These are phyloP conservation scores for Brachionus calyciflorus DNA, from an alignment of 1,140 invertebrate species.

Conservation along the genomic window DNA sequence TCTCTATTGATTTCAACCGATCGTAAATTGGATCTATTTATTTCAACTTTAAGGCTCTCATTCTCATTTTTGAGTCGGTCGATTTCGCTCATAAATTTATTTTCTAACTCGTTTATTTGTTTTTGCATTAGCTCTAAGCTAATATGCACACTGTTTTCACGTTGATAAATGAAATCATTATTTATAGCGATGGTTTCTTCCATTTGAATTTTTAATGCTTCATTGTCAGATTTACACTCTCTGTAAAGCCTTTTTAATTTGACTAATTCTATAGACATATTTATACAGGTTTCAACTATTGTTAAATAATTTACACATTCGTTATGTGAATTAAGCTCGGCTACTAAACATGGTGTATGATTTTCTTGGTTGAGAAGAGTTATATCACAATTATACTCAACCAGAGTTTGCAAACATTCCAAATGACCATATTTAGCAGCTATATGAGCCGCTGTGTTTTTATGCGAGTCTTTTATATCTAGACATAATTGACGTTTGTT, in stretches of 20 bases:
- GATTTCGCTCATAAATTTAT: neutral
- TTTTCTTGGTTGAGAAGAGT: constrained; percentile 3
- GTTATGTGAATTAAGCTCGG: constrained; percentile 5
- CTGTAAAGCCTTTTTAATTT: neutral
- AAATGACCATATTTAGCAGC: constrained; percentile 45
- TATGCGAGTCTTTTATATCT: constrained; percentile 1
- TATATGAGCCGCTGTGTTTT: constrained; percentile 35
- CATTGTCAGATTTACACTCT: constrained; percentile 13
- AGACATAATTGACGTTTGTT: constrained; percentile 3
- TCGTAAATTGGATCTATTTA: neutral
- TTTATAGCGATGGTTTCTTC: constrained; percentile 43
- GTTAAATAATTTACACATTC: constrained; percentile 45
- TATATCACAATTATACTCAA: constrained; percentile 30
- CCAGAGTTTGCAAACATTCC: constrained; percentile 39
- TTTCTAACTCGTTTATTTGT: constrained; percentile 15
- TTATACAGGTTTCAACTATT: constrained; percentile 37
- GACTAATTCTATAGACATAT: constrained; percentile 10
- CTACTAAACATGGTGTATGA: constrained; percentile 24
- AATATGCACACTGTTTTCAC: constrained; percentile 22
- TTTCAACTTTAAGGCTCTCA: neutral
- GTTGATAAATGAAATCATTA: constrained; percentile 37
- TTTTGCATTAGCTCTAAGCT: constrained; percentile 31
- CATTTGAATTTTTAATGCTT: constrained; percentile 36
- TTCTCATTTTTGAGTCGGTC: constrained; percentile 9
- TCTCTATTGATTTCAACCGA: neutral